Base-by-base conservation (phyloP, 2,888 invertebrate species). In the Cryptocephalus moraei region DNA sequence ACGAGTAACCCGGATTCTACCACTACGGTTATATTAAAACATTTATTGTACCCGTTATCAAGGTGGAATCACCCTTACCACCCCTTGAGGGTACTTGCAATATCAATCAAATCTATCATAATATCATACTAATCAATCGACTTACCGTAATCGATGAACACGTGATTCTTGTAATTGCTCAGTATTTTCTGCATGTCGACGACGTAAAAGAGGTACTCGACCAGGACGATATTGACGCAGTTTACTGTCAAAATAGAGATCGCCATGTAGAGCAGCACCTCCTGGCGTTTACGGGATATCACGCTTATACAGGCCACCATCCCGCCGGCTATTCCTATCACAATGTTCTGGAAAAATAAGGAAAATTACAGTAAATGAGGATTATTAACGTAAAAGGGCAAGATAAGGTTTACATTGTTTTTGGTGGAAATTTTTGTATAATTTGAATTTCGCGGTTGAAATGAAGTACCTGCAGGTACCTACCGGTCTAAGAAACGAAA, bases 221-320 rank as follows among this genome's bases (percentile, higher is more conserved):
- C 68, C 13, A 75, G 56, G 48, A 74, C 66, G 43, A 81, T 70
- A 72, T 82, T 73, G 65, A 77, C 60, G 61, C 67, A 56, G 61
- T 69, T 66, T 70, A 79, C 66, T 72, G 76, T 66, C 64, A 72
- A 58, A 70, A 80, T 71, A 64, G 74, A 66, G 69, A 77, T 60
- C 72, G 73, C 68, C 58, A 75, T 62, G 57, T 71, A 73, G 41
- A 75, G 66, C 14, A 75, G 63, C n/a, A 67, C 62, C 54, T 73
- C 73, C 53, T 74, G 74, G 45, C 73, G 67, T 50, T 63, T 64
- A 9, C 69, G 60, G 13, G 71, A 70, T 47, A 72, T 59, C 48
- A 66, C 63, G 12, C 71, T 70, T 48, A 73, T 70, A 56, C 73
- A 74, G 4, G 73, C 70, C 40, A 73, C 59, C 66, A 74, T 72